Percentiles rank a stretch among this genome's conserved stretches.
phyloP scores from a whole-genome alignment of 2,113 vertebrate genomes.

The Lonchura striata region DNA sequence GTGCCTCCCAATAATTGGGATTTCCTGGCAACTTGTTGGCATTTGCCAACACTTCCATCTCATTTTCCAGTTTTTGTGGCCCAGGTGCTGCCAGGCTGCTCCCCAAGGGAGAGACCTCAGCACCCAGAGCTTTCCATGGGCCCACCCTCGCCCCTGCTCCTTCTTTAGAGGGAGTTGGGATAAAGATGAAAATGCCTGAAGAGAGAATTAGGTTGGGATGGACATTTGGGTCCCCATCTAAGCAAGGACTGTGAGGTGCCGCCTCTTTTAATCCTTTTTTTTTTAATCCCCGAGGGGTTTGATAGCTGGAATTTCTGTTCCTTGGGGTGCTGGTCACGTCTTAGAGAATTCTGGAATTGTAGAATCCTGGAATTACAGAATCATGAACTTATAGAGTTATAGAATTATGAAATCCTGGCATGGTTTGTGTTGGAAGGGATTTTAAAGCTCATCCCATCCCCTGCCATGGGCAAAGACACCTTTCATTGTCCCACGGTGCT shows the following conservation, averaged over 20 bases:
- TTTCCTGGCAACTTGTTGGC: background rate
- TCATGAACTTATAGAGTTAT: too few species aligned
- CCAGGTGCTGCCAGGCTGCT: background rate
- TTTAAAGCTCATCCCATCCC: background rate
- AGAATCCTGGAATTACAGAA: too few species aligned
- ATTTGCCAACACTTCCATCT: fast-evolving
- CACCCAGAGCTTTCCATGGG: background rate
- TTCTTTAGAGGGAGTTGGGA: background rate
- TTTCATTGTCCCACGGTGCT: background rate
- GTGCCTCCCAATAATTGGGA: fast-evolving
- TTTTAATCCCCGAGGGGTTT: fast-evolving
- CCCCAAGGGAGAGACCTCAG: fast-evolving
- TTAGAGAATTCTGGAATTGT: background rate
- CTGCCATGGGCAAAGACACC: background rate
- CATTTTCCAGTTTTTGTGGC: background rate
- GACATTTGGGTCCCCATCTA: background rate
- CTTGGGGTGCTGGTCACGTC: fast-evolving
- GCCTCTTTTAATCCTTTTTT: fast-evolving
- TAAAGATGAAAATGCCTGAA: fast-evolving
- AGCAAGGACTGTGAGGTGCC: fast-evolving
- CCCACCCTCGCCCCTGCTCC: background rate
- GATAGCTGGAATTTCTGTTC: background rate
- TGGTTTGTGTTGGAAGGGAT: background rate
- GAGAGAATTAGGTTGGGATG: fast-evolving
- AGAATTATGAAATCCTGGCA: background rate